These are phyloP conservation scores for Enteromius radiatus DNA, from an alignment of 2,797 vertebrate species.

Conservation along the genomic window DNA sequence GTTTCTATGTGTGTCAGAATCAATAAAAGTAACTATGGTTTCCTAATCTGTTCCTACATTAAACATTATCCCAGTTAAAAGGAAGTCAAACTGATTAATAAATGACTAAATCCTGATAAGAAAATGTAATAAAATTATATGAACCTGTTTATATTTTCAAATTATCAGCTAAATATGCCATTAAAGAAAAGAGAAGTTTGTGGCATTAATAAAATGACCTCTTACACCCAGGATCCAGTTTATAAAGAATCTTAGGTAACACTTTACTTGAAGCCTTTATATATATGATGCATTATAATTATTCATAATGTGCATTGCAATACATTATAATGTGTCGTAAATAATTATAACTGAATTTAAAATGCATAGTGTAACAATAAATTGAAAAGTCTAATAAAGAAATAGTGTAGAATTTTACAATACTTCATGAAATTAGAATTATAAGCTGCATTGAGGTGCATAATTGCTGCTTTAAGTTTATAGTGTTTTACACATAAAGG, in stretches of 20 bases:
- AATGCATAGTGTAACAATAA: not conserved
- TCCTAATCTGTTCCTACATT: not conserved
- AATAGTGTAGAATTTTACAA: not conserved
- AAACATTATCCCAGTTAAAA: not conserved
- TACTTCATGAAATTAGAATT: not conserved
- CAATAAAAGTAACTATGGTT: not conserved
- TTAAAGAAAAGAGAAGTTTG: not conserved
- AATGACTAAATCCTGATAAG: not conserved
- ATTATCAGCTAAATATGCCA: not conserved
- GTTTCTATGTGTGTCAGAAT: not conserved
- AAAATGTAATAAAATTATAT: not conserved
- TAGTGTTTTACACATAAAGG: not conserved
- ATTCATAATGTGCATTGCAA: not conserved
- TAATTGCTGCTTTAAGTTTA: not conserved
- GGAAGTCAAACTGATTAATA: not conserved
- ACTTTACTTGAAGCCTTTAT: not conserved
- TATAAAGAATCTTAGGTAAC: not conserved
- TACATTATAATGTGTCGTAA: not conserved
- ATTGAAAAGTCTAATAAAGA: not conserved
- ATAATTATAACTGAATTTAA: not conserved
- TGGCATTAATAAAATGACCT: not conserved
- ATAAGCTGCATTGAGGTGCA: not conserved
- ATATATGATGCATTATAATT: not conserved
- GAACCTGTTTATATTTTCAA: not conserved
- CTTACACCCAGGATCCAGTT: not conserved